A percentile compares a stretch with the other conserved stretches of the same genome.
These are phyloP conservation scores for Anguilla anguilla DNA, from an alignment of 2,797 vertebrate species.

Conservation along the genomic window DNA sequence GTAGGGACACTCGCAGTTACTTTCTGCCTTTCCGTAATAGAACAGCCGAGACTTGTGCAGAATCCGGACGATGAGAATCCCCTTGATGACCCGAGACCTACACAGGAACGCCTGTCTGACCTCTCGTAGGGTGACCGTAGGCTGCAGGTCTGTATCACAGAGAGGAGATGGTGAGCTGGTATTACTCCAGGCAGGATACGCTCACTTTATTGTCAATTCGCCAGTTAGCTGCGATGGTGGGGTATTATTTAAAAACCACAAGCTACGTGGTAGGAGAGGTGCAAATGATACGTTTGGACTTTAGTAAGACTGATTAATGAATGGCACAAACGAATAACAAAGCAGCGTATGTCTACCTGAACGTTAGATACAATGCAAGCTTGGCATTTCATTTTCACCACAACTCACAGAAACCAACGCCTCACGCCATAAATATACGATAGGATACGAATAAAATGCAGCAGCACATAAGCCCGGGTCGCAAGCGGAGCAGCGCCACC, in stretches of 20 bases:
- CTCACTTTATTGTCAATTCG: background rate
- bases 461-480: no score
- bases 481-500: no score
- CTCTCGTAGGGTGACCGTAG: slow-evolving; percentile 56
- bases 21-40: slow-evolving; percentile 69
- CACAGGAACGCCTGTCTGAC: slow-evolving; percentile 58
- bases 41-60: slow-evolving; percentile 69
- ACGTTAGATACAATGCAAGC: background rate
- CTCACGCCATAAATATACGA: no score
- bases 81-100: slow-evolving; percentile 29
- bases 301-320: background rate
- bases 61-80: slow-evolving; percentile 66
- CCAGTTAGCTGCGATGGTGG: background rate
- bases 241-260: background rate
- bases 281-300: background rate
- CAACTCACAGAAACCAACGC: background rate
- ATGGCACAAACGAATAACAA: background rate
- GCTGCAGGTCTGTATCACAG: slow-evolving; percentile 46
- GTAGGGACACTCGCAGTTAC: slow-evolving; percentile 70
- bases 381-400: background rate
- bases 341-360: background rate
- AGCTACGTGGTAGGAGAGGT: background rate
- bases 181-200: background rate
- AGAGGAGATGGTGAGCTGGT: background rate
- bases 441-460: no score